Evolutionary conservation across 2,797 vertebrate genomes (phyloP).

Genomic region (Denticeps clupeoides): DNA sequence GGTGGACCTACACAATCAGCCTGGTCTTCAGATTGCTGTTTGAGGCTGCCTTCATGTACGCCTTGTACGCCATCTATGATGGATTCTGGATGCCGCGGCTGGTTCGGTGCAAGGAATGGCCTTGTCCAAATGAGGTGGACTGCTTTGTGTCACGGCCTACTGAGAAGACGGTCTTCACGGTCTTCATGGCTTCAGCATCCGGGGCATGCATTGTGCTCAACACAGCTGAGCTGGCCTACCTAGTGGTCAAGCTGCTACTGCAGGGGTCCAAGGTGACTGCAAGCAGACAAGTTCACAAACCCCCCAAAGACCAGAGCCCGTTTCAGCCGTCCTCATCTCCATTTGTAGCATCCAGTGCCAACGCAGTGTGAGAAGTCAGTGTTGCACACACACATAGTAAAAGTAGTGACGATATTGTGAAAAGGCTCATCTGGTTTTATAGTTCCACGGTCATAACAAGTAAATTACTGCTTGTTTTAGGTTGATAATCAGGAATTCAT

Average conservation of each 20-base stretch:
- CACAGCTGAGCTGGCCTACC: conserved; percentile 53
- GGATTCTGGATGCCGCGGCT: conserved; percentile 55
- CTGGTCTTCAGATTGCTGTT: conserved; percentile 51
- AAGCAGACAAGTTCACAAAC: not conserved
- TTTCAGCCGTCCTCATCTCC: conserved; percentile 17
- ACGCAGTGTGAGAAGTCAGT: conserved; percentile 21
- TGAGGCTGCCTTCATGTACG: conserved; percentile 58
- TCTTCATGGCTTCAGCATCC: conserved; percentile 57
- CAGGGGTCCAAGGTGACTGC: conserved; percentile 8
- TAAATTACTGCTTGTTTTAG: too few species aligned
- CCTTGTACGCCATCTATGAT: conserved; percentile 51
- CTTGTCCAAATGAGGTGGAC: conserved; percentile 60
- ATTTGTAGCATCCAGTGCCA: conserved; percentile 12
- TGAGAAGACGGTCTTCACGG: conserved; percentile 59
- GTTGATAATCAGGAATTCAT: too few species aligned
- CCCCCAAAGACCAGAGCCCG: conserved; percentile 27
- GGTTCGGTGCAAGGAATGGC: conserved; percentile 56
- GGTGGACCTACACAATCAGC: conserved; percentile 58
- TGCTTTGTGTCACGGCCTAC: conserved; percentile 61
- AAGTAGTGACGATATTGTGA: too few species aligned
- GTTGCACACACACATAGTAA: not conserved
- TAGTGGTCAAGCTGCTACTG: conserved; percentile 48
- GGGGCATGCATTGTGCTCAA: conserved; percentile 58
- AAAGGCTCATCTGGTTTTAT: too few species aligned
- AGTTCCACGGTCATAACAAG: too few species aligned